These are phyloP conservation scores for Hydrotaea cyrtoneurina DNA, from an alignment of 2,888 invertebrate species.

Conservation along the genomic window DNA sequence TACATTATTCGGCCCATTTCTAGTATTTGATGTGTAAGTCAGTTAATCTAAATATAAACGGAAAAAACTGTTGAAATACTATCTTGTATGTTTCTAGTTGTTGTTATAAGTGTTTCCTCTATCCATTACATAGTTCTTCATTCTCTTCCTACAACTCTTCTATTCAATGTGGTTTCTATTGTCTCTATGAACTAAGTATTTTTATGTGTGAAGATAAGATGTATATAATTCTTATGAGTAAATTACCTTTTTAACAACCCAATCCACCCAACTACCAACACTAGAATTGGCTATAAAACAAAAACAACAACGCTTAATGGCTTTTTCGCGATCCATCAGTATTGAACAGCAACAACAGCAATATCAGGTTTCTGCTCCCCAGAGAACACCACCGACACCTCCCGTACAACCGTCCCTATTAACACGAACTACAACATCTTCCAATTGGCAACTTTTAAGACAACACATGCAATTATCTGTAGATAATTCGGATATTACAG, in stretches of 20 bases:
- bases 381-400: conserved; percentile 47
- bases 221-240: conserved; percentile 19
- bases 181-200: not conserved
- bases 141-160: not conserved
- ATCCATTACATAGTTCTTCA: not conserved
- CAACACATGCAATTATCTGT: conserved; percentile 61
- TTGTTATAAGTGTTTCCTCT: not conserved
- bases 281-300: conserved; percentile 61
- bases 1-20: too few relatives aligned
- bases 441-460: conserved; percentile 61
- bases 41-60: too few relatives aligned
- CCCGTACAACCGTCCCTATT: conserved; percentile 15
- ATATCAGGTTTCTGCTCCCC: conserved; percentile 18
- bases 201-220: not conserved
- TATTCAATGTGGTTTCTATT: not conserved
- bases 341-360: conserved; percentile 45
- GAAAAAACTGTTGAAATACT: not conserved
- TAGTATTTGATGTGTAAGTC: too few relatives aligned
- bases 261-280: conserved; percentile 14
- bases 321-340: conserved; percentile 44
- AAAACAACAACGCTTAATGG: conserved; percentile 56
- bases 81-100: not conserved
- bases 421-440: conserved; percentile 18
- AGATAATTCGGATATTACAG: conserved; percentile 59
- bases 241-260: conserved; percentile 36